A percentile compares a stretch with the other conserved stretches of the same genome.
phyloP scores from a whole-genome alignment of 1,140 invertebrate genomes.

The Plectrocnemia conspersa region DNA sequence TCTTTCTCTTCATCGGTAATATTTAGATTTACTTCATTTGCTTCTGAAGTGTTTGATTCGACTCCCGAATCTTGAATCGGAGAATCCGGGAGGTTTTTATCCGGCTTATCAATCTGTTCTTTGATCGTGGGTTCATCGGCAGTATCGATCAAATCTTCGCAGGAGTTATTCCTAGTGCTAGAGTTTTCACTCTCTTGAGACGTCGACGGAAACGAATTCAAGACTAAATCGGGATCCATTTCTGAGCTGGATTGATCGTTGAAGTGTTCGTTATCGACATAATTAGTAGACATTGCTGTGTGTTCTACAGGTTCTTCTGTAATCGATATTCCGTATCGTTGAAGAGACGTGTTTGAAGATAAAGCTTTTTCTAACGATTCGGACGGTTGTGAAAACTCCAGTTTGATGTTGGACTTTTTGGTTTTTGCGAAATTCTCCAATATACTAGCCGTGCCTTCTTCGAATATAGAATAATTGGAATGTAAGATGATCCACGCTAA shows the following conservation, averaged over 20 bases:
- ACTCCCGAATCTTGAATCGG: constrained; percentile 49
- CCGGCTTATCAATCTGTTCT: neutral
- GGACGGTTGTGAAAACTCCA: constrained; percentile 52
- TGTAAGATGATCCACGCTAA: constrained; percentile 85
- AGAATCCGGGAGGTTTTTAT: constrained; percentile 47
- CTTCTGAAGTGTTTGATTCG: constrained; percentile 42
- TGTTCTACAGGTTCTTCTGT: neutral
- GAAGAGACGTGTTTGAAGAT: constrained; percentile 33
- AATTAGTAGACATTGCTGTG: neutral
- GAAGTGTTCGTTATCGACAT: constrained; percentile 22
- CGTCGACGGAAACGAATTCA: constrained; percentile 48
- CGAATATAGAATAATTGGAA: constrained; percentile 65
- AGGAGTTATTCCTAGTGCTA: constrained; percentile 49
- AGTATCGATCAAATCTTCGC: constrained; percentile 50
- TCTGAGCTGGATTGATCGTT: constrained; percentile 51
- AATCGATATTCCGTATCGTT: constrained; percentile 13
- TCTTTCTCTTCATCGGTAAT: constrained; percentile 93
- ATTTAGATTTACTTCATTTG: constrained; percentile 54
- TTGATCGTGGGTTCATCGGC: constrained; percentile 19
- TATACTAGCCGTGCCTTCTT: constrained; percentile 66
- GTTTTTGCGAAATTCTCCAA: constrained; percentile 65
- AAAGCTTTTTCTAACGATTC: constrained; percentile 62
- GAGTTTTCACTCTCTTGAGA: constrained; percentile 50
- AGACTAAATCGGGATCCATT: constrained; percentile 49
- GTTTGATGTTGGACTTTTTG: constrained; percentile 48